These are phyloP conservation scores for Lysandra bellargus DNA, from an alignment of 2,888 invertebrate genomes.

Conservation along the genomic window DNA sequence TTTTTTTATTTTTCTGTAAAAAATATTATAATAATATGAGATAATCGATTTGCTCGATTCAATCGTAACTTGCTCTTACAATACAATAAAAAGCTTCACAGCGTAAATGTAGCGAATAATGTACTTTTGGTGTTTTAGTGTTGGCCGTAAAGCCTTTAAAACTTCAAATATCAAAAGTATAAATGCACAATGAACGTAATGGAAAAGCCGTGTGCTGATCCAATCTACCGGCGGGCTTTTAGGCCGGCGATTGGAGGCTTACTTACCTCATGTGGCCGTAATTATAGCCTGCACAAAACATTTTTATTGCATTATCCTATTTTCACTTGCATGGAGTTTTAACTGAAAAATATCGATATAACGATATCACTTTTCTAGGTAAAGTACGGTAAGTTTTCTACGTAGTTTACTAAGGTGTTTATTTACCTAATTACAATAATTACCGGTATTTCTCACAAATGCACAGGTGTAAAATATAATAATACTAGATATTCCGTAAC, in stretches of 20 bases:
- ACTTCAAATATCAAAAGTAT: slow-evolving; percentile 36
- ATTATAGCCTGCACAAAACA: slow-evolving; percentile 57
- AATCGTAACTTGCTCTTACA: no score
- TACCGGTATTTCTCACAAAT: no score
- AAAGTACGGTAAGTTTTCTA: no score
- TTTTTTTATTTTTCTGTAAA: no score
- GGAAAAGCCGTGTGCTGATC: slow-evolving; percentile 77
- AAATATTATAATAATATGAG: no score
- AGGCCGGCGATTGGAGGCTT: slow-evolving; percentile 60
- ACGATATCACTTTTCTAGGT: no score
- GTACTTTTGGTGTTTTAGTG: slow-evolving; percentile 26
- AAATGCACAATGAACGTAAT: slow-evolving; percentile 53
- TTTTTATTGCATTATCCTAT: slow-evolving; percentile 44
- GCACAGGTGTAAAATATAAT: no score
- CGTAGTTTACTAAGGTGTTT: no score
- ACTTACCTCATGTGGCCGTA: slow-evolving; percentile 65
- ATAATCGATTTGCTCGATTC: not conserved
- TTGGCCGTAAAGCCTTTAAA: slow-evolving; percentile 26
- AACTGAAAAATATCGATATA: no score
- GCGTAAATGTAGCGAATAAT: slow-evolving; percentile 14
- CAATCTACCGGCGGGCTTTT: slow-evolving; percentile 73
- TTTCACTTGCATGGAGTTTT: slow-evolving; percentile 4
- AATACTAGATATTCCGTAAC: no score
- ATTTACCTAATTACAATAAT: no score
- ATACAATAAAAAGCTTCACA: not conserved